phyloP scores from a whole-genome alignment of 2,113 vertebrate species.

The Progne subis region DNA sequence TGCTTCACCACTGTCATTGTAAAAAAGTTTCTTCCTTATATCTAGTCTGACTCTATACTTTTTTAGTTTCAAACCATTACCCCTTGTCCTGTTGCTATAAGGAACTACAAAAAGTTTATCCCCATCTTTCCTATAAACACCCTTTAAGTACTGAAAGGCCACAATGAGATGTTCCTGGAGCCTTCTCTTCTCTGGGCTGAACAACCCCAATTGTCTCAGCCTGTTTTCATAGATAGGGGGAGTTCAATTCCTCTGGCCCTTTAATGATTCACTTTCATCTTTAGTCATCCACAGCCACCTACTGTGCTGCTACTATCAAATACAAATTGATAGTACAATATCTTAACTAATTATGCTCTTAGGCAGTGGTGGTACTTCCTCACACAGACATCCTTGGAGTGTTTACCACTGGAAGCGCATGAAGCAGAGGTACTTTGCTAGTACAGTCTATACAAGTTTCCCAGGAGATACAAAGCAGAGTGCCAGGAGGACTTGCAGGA shows the following conservation, averaged over 20 bases:
- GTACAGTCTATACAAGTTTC: neutral
- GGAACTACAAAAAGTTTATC: neutral
- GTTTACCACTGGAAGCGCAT: neutral
- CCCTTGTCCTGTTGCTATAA: neutral
- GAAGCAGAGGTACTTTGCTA: neutral
- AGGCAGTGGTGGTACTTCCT: neutral
- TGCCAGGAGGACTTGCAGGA: neutral
- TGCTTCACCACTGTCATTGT: neutral
- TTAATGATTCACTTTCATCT: neutral
- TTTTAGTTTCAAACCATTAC: neutral
- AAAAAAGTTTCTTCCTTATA: neutral
- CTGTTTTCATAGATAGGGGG: neutral
- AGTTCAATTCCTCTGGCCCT: neutral
- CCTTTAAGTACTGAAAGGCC: neutral
- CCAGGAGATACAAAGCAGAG: neutral
- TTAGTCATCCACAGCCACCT: neutral
- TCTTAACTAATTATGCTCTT: neutral
- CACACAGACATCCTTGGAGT: neutral
- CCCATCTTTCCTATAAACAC: neutral
- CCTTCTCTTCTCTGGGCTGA: neutral
- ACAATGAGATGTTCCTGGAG: neutral
- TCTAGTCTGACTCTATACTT: neutral
- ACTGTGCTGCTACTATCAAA: neutral
- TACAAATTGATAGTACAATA: neutral
- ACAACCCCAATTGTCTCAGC: neutral